Conservation (phyloP, 2,797 vertebrate genomes). For the Clarias platycephalus region DNA sequence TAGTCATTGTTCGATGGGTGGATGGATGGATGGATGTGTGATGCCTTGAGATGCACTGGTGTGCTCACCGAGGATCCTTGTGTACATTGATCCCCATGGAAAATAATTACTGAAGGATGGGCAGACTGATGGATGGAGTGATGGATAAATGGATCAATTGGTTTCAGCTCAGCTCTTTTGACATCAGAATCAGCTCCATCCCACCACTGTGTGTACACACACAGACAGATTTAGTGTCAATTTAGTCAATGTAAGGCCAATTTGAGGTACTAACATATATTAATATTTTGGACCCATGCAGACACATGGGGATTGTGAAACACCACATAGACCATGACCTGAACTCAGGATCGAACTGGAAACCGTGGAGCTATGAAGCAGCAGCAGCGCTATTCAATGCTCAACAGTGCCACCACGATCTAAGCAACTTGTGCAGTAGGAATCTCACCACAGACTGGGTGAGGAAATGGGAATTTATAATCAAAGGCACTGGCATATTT, state of each 20-base stretch:
- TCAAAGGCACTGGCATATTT: background rate
- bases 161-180: no score
- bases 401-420: background rate
- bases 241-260: background rate
- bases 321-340: background rate
- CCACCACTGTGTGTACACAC: background rate
- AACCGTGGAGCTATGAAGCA: background rate
- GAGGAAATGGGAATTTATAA: background rate
- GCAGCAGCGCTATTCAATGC: background rate
- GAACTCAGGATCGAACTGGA: background rate
- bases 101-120: no score
- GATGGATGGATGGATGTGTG: background rate
- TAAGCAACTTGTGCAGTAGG: background rate
- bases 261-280: no score
- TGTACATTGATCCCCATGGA: no score
- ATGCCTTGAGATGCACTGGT: background rate
- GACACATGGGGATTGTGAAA: background rate
- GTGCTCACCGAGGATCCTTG: background rate
- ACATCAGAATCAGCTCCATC: background rate
- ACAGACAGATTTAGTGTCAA: background rate
- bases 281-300: background rate
- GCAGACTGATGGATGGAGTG: background rate
- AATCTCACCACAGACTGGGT: background rate
- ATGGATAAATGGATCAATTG: background rate
- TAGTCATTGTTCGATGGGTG: background rate